A percentile compares a stretch with the other conserved stretches of the same genome.
Evolutionary conservation across 2,113 vertebrate genomes (phyloP).

Genomic region (Elaphurus davidianus): DNA sequence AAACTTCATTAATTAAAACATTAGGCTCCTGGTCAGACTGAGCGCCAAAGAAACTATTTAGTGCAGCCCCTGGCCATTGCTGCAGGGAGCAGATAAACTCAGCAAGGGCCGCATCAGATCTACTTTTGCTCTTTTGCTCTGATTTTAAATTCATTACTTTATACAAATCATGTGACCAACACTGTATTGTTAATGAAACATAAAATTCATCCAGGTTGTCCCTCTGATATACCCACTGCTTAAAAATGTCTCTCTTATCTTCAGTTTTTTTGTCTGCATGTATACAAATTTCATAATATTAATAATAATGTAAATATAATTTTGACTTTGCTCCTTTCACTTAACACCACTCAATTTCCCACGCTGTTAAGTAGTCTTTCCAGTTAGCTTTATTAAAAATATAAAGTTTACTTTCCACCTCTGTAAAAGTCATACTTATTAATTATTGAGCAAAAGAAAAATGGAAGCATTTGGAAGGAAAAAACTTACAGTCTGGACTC

Average conservation of each 20-base stretch:
- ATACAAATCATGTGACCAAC: neutral
- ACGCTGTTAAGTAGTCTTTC: neutral
- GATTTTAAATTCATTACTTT: slow-evolving; percentile 9
- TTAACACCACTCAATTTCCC: neutral
- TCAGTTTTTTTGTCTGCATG: neutral
- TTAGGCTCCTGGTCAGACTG: neutral
- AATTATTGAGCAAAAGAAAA: slow-evolving; percentile 1
- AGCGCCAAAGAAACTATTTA: neutral
- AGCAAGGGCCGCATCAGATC: neutral
- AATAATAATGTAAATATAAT: neutral
- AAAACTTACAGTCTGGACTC: neutral
- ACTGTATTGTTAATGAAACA: neutral
- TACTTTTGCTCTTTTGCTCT: neutral
- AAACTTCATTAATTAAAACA: neutral
- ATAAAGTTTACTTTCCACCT: neutral
- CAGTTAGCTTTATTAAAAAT: neutral
- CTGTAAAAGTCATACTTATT: neutral
- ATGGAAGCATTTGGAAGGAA: neutral
- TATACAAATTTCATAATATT: neutral
- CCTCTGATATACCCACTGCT: neutral
- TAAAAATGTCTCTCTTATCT: neutral
- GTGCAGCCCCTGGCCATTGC: neutral
- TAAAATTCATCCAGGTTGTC: neutral
- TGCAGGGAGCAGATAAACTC: slow-evolving; percentile 18
- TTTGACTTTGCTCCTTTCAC: neutral